phyloP scores from a whole-genome alignment of 2,888 invertebrate species.

The Drosophila meridiana region DNA sequence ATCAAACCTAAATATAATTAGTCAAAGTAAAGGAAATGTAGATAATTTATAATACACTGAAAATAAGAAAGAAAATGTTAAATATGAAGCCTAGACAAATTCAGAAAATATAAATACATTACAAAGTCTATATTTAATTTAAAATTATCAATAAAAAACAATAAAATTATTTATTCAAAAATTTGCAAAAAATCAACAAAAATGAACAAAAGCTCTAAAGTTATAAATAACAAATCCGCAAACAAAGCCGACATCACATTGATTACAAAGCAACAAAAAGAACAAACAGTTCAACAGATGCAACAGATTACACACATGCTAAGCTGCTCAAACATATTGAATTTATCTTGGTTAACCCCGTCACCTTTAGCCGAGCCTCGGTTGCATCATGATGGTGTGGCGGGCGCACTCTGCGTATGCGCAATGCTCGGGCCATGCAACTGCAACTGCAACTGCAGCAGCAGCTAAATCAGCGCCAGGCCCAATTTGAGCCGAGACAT shows the following conservation, averaged over 20 bases:
- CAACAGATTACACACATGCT: conserved; percentile 5
- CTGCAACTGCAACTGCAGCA: not conserved
- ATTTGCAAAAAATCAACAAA: not conserved
- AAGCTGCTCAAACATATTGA: not conserved
- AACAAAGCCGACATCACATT: not conserved
- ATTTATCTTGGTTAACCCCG: conserved; percentile 25
- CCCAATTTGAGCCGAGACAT: conserved; percentile 48
- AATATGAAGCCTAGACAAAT: not conserved
- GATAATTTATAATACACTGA: no score
- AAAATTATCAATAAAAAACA: not conserved
- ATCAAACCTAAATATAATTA: no score
- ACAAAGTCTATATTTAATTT: not conserved
- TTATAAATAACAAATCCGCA: not conserved
- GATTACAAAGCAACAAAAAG: conserved; percentile 4
- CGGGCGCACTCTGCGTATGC: conserved; percentile 67
- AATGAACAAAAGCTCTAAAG: not conserved
- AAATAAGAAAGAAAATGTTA: not conserved
- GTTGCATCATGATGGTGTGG: conserved; percentile 80
- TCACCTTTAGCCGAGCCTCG: conserved; percentile 68
- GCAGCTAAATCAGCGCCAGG: conserved; percentile 26
- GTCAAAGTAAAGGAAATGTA: no score
- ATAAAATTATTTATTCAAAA: not conserved
- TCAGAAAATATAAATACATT: not conserved
- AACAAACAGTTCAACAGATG: conserved; percentile 2
- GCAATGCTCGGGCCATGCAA: conserved; percentile 46